Base-by-base conservation (phyloP, 1,140 invertebrate species). In the Drosophila fuyamai region DNA sequence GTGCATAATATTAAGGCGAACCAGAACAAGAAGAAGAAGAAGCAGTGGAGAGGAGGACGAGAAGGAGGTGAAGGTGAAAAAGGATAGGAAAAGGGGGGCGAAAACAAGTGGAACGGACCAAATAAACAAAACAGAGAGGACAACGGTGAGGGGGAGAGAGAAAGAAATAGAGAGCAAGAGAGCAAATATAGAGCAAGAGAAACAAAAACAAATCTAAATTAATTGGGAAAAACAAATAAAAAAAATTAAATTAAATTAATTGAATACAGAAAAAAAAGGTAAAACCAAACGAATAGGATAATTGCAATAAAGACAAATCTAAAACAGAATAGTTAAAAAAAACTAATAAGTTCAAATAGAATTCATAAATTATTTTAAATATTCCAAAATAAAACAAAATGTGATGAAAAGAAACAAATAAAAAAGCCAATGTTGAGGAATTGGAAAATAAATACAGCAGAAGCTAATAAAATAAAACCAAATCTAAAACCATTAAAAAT, bases 31-130 rank as follows among this genome's bases (percentile, higher is more conserved):
- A 29, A 32, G 27, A 55, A 41, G 29, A 6, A 32, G 29, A 32
- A 32, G 8, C 29, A 32, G 29, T 7, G 29, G 8, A 7, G 27
- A 14, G 59, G 16, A 10, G 23, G 36, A 36, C 1, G 38, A 29
- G 38, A n/a, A 63, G 55, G 29, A 12, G 29, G 7, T n/a, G 32
- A 13, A 60, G 29, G 29, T 32, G 29, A 32, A 32, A 32, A 29
- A 18, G n/a, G 48, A 29, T 4, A n/a, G 9, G 48, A 16, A 12
- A 29, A 40, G 6, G 60, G 23, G 18, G 71, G 65, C 65, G 63
- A 79, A 81, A 88, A 84, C 85, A 89, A 88, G 77, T 89, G 80
- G 50, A 88, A 89, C 47, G 18, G 46, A 58, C 67, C 67, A 57
- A 66, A 68, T 57, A 60, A 67, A 68, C 40, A 59, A 76, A 53